Percentiles rank a stretch among this genome's conserved stretches.
Evolutionary conservation across 1,140 invertebrate species (phyloP).

Genomic region (Drosophila serrata): DNA sequence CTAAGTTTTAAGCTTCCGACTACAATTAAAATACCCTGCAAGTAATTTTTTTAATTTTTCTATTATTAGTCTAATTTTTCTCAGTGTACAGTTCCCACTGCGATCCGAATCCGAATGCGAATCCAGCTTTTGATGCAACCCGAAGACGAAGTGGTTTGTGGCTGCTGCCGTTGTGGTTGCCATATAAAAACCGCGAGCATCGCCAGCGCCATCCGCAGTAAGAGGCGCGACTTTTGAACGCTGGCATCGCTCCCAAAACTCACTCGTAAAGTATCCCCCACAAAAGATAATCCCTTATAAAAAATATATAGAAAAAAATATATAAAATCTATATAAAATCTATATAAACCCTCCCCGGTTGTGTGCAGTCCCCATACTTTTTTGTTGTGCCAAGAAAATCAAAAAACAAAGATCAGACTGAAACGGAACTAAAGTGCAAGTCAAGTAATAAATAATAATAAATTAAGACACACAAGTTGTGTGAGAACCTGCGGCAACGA

Average conservation of each 20-base stretch:
- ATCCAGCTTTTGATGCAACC: constrained; percentile 71
- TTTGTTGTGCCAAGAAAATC: constrained; percentile 19
- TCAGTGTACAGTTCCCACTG: not conserved
- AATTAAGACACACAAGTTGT: constrained; percentile 20
- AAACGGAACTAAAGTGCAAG: constrained; percentile 18
- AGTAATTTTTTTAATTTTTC: too few relatives aligned
- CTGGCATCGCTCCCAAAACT: constrained; percentile 43
- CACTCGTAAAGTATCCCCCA: not conserved
- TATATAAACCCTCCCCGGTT: not conserved
- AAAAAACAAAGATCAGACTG: not conserved
- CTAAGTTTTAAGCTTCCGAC: too few relatives aligned
- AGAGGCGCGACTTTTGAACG: constrained; percentile 79
- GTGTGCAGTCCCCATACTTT: not conserved
- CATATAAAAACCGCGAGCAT: constrained; percentile 75
- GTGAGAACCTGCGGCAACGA: constrained; percentile 52
- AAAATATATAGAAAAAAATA: not conserved
- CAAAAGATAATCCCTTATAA: not conserved
- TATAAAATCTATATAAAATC: not conserved
- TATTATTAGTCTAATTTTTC: not conserved
- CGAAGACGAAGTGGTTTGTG: constrained; percentile 50
- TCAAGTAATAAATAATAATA: constrained; percentile 7
- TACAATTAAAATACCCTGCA: too few relatives aligned
- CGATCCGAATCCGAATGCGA: constrained; percentile 20
- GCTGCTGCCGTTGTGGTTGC: constrained; percentile 24
- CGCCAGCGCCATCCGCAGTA: constrained; percentile 74